phyloP scores from a whole-genome alignment of 1,140 invertebrate genomes.

The Steinernema feltiae region DNA sequence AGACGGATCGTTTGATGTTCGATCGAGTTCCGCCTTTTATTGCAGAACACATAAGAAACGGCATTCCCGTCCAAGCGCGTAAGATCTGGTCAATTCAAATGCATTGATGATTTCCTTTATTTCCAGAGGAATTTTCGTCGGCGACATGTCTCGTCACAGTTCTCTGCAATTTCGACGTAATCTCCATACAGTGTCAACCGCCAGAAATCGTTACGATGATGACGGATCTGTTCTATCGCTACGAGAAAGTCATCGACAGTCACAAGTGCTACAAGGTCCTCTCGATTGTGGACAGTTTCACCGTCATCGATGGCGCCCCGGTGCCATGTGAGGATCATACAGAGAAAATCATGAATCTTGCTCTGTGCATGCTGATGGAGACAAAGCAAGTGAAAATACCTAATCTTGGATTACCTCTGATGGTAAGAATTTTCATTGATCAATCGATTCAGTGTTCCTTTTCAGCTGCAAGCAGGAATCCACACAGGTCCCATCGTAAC shows the following conservation, averaged over 20 bases:
- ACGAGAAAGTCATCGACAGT: constrained; percentile 29
- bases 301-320: constrained; percentile 36
- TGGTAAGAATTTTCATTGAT: constrained; percentile 18
- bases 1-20: constrained; percentile 30
- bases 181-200: constrained; percentile 19
- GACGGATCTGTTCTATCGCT: constrained; percentile 37
- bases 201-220: constrained; percentile 27
- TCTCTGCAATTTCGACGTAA: constrained; percentile 30
- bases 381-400: constrained; percentile 34
- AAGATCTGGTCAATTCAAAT: neutral
- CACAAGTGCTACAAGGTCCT: constrained; percentile 35
- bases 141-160: constrained; percentile 32
- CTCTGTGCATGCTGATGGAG: constrained; percentile 31
- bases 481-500: constrained; percentile 31
- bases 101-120: neutral
- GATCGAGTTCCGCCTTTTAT: constrained; percentile 26
- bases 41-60: constrained; percentile 21
- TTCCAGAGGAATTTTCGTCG: constrained; percentile 33
- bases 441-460: too few relatives aligned
- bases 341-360: constrained; percentile 32
- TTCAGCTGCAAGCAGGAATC: constrained; percentile 19
- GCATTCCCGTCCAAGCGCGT: constrained; percentile 32
- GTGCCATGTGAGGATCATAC: constrained; percentile 27
- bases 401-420: constrained; percentile 22
- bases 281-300: constrained; percentile 36